Evolutionary conservation across 2,113 vertebrate genomes (phyloP).

Genomic region (Calonectris borealis): DNA sequence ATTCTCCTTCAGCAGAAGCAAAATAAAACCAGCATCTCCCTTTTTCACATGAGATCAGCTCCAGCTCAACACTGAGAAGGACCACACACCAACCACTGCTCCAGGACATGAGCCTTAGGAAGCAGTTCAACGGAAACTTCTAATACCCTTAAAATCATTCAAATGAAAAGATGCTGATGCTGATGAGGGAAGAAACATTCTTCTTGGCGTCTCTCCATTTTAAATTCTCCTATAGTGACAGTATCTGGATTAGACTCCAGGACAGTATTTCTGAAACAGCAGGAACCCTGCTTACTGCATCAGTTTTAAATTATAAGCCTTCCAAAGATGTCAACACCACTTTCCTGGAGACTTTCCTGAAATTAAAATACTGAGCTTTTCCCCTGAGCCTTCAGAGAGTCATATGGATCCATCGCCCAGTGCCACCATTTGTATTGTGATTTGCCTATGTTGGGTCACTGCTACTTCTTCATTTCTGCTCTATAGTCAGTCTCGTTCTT

Average conservation of each 20-base stretch:
- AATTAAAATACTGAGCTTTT: constrained; percentile 15
- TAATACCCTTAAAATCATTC: constrained; percentile 52
- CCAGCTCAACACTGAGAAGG: not conserved
- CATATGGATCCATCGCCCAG: constrained; percentile 4
- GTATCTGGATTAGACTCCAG: constrained; percentile 66
- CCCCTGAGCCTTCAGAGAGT: not conserved
- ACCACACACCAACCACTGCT: constrained; percentile 54
- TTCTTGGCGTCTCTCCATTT: constrained; percentile 40
- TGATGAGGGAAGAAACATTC: constrained; percentile 53
- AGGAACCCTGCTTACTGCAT: constrained; percentile 53
- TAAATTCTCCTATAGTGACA: constrained; percentile 58
- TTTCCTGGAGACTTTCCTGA: constrained; percentile 46
- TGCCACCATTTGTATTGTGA: constrained; percentile 54
- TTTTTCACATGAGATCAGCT: constrained; percentile 30
- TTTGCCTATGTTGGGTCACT: constrained; percentile 58
- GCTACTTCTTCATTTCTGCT: constrained; percentile 63
- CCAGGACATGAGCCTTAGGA: constrained; percentile 46
- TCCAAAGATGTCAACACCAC: constrained; percentile 34
- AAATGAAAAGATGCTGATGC: constrained; percentile 62
- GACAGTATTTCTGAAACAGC: constrained; percentile 64
- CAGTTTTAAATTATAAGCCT: constrained; percentile 51
- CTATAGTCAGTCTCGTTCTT: constrained; percentile 66
- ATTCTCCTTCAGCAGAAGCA: constrained; percentile 3
- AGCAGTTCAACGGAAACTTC: constrained; percentile 45
- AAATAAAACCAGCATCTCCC: constrained; percentile 26